These are phyloP conservation scores for Pachyseris speciosa DNA, from an alignment of 64 coral and sea anemone genomes.

Conservation along the genomic window DNA sequence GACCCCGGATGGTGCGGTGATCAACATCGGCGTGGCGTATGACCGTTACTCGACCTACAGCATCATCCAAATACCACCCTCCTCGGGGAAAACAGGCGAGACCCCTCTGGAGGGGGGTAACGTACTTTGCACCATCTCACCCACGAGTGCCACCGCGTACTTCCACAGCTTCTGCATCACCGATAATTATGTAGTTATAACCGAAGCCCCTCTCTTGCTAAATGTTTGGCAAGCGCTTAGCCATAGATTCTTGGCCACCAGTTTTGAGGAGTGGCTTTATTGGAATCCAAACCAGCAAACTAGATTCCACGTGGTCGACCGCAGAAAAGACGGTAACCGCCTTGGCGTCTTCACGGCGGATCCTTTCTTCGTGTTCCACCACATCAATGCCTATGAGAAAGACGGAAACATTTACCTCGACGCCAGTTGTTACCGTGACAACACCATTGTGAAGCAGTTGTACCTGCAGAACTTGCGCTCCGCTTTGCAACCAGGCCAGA, in stretches of 20 bases:
- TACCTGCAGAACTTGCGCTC: slow-evolving; percentile 69
- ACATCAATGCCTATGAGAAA: slow-evolving; percentile 92
- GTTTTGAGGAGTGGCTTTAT: slow-evolving; percentile 48
- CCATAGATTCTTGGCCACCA: slow-evolving; percentile 16
- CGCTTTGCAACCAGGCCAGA: not conserved
- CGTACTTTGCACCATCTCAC: slow-evolving; percentile 66
- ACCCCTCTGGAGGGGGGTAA: slow-evolving; percentile 75
- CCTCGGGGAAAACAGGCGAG: slow-evolving; percentile 26
- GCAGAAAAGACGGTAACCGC: slow-evolving; percentile 56
- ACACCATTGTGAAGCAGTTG: slow-evolving; percentile 45
- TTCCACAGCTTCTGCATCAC: slow-evolving; percentile 93
- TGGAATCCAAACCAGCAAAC: slow-evolving; percentile 66
- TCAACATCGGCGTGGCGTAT: slow-evolving; percentile 53
- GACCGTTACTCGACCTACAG: slow-evolving; percentile 43
- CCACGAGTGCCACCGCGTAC: slow-evolving; percentile 59
- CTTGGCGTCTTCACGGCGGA: slow-evolving; percentile 62
- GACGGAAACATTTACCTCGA: slow-evolving; percentile 74
- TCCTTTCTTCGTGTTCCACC: slow-evolving; percentile 90
- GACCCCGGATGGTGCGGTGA: slow-evolving; percentile 68
- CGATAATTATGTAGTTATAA: slow-evolving; percentile 84
- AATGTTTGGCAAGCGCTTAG: slow-evolving; percentile 29
- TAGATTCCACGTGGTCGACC: slow-evolving; percentile 79
- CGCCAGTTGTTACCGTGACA: slow-evolving; percentile 75
- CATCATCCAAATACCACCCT: slow-evolving; percentile 70
- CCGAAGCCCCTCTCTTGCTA: slow-evolving; percentile 74